phyloP scores from a whole-genome alignment of 2,888 invertebrate species.

The Synanthedon tipuliformis region DNA sequence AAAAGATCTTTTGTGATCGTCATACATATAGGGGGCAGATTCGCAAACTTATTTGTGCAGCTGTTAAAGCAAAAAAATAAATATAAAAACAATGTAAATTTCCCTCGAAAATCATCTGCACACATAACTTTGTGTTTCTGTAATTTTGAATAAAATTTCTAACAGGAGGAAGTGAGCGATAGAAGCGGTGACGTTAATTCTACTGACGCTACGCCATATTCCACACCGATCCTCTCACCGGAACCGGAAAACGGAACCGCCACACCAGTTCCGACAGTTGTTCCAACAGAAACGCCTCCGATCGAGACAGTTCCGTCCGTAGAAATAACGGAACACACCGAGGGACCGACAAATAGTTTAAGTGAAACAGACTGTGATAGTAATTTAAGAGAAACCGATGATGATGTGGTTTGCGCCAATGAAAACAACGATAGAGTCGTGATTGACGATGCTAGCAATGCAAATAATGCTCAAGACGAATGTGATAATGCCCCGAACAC shows the following conservation, averaged over 20 bases:
- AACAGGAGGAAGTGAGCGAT: constrained; percentile 62
- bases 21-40: constrained; percentile 5
- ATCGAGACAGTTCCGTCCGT: background rate
- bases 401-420: constrained; percentile 61
- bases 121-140: constrained; percentile 34
- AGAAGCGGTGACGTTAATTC: constrained; percentile 48
- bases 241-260: constrained; percentile 16
- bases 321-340: background rate
- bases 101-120: constrained; percentile 15
- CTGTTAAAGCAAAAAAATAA: background rate
- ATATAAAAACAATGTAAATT: background rate
- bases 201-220: constrained; percentile 46
- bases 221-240: constrained; percentile 49
- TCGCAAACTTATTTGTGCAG: constrained; percentile 23
- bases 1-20: background rate
- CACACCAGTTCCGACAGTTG: background rate
- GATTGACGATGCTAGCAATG: constrained; percentile 1
- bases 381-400: constrained; percentile 60
- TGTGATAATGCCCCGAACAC: constrained; percentile 25
- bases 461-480: constrained; percentile 24
- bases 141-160: constrained; percentile 47
- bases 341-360: constrained; percentile 33
- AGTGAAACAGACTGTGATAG: constrained; percentile 63
- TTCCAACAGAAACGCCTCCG: background rate
- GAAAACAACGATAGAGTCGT: constrained; percentile 30